A percentile compares a stretch with the other conserved stretches of the same genome.
These are phyloP conservation scores for Morpho deidamia DNA, from an alignment of 2,888 invertebrate genomes.

Conservation along the genomic window DNA sequence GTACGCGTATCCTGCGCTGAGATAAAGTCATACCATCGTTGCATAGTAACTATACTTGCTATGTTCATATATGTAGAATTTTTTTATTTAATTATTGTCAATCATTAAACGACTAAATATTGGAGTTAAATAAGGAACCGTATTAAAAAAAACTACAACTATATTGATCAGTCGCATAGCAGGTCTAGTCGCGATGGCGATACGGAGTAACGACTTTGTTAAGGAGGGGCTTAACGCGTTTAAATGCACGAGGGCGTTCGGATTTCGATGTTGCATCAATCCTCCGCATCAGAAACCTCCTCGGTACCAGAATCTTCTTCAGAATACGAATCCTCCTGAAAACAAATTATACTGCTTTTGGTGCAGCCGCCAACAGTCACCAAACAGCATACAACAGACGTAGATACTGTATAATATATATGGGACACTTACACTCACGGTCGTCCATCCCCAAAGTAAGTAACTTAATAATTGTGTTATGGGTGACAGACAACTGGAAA, in stretches of 20 bases:
- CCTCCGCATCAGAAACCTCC: constrained; percentile 68
- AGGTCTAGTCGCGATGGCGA: not conserved
- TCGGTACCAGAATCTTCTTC: constrained; percentile 73
- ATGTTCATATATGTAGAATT: not conserved
- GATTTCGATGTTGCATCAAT: constrained; percentile 51
- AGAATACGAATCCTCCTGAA: constrained; percentile 75
- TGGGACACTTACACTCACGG: no score
- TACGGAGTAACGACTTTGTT: not conserved
- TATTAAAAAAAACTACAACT: no score
- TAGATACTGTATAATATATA: constrained; percentile 57
- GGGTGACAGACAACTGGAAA: no score
- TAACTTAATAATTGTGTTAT: no score
- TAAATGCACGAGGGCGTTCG: constrained; percentile 40
- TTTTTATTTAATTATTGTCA: no score
- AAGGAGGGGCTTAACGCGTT: not conserved
- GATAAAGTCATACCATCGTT: not conserved
- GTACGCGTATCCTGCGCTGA: not conserved
- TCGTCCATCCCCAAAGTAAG: no score
- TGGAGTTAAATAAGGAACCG: no score
- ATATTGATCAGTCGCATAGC: not conserved
- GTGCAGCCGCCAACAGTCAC: constrained; percentile 42
- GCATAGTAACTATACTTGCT: not conserved
- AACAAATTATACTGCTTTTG: constrained; percentile 64
- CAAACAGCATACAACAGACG: constrained; percentile 53
- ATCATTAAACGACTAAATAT: no score